Evolutionary conservation across 1,140 invertebrate genomes (phyloP), one percentile per base, ranked within the genome.

Genomic region (Idris sp.): DNA sequence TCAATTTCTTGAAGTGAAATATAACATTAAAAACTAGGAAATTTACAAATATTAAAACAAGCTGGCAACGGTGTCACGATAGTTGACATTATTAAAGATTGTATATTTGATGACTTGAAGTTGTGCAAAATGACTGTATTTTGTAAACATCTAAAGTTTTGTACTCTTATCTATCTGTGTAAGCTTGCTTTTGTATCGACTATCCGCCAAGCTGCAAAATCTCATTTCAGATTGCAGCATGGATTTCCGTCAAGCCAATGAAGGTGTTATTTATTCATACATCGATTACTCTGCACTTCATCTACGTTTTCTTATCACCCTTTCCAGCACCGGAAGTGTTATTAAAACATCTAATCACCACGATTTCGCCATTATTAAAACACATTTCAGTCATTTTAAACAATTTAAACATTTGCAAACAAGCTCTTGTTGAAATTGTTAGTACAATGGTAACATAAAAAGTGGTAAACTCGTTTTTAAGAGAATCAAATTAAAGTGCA

Each of bases 401-500:
- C 28, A 31, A 31, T 41, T 56, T 18, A 18, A 49, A 40, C 22
- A 28, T 31, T 31, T 10, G 58, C 43, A 46, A 28, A 14, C 16
- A n/a, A n/a, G n/a, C n/a, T 22, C n/a, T 16, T n/a, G 9, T 1
- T 2, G 31, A 48, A 8, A 40, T 49, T 4, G 33, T 40, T 30
- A 31, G 22, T 0, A 49, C 10, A 16, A 0, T 6, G 28, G 22
- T 18, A 31, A 13, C 11, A 18, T 8, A 36, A 41, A 51, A 64
- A 53, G 44, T 41, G 41, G 22, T 18, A 6, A 36, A 19, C 4
- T 51, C 41, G 44, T 43, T 68, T 59, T 59, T 59, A 28, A 43
- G 53, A 51, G n/a, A 59, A 68, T 68, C 46, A 36, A 59, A 68
- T 68, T 68, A 59, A 69, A 69, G 53, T 46, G 46, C 43, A 59